phyloP scores from a whole-genome alignment of 2,888 invertebrate genomes.

The Epinotia nisella region DNA sequence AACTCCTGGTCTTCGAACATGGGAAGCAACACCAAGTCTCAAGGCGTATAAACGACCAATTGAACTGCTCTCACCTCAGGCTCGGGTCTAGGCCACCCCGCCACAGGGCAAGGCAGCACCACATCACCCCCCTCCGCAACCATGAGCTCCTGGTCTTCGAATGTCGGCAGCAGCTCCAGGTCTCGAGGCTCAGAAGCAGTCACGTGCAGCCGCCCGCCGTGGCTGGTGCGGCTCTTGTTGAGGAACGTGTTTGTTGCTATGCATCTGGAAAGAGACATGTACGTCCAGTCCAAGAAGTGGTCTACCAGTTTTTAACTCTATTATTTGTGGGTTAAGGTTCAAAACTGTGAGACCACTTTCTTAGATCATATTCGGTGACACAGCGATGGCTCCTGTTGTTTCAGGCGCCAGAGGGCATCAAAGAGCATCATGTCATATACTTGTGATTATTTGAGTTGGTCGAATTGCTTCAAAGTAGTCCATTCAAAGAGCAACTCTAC shows the following conservation, averaged over 20 bases:
- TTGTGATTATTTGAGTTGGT: too few relatives aligned
- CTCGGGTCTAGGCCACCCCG: slow-evolving; percentile 85
- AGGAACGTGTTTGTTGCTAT: slow-evolving; percentile 70
- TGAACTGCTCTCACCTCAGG: slow-evolving; percentile 70
- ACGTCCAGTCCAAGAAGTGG: not conserved
- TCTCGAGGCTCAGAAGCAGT: slow-evolving; percentile 49
- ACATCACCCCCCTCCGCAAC: slow-evolving; percentile 76
- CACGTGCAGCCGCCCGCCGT: slow-evolving; percentile 72
- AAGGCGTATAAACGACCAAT: slow-evolving; percentile 15
- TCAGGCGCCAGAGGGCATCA: too few relatives aligned
- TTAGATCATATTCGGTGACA: too few relatives aligned
- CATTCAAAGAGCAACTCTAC: too few relatives aligned
- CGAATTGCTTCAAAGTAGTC: too few relatives aligned
- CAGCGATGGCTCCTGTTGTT: too few relatives aligned
- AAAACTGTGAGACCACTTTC: too few relatives aligned
- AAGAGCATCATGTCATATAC: too few relatives aligned
- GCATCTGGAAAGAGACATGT: slow-evolving; percentile 64
- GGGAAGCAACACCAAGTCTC: slow-evolving; percentile 55
- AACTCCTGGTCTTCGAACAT: slow-evolving; percentile 58
- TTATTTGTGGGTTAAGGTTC: too few relatives aligned
- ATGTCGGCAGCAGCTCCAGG: slow-evolving; percentile 56
- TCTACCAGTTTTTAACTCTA: too few relatives aligned
- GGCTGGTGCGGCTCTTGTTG: slow-evolving; percentile 77
- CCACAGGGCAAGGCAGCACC: slow-evolving; percentile 85
- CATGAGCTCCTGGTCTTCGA: slow-evolving; percentile 56